phyloP scores from a whole-genome alignment of 2,797 vertebrate genomes.

The Oryzias sinensis region DNA sequence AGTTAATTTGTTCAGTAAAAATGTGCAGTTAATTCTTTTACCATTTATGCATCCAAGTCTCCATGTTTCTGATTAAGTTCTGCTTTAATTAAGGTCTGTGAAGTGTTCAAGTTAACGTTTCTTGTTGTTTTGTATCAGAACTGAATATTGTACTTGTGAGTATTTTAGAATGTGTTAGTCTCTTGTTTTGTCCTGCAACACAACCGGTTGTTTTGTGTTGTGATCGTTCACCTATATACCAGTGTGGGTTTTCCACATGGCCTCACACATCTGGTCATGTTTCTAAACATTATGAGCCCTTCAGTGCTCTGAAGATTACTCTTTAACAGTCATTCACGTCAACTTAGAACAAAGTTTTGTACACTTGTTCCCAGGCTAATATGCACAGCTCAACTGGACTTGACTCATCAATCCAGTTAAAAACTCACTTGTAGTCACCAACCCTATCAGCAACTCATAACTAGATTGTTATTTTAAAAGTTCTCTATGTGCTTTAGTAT shows the following conservation, averaged over 20 bases:
- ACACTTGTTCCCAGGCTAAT: too few species aligned
- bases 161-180: slow-evolving; percentile 6
- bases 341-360: too few species aligned
- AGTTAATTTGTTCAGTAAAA: not conserved
- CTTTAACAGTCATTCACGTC: too few species aligned
- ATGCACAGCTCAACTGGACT: too few species aligned
- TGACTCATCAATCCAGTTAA: too few species aligned
- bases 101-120: slow-evolving; percentile 1
- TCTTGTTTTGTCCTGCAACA: slow-evolving; percentile 19
- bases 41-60: slow-evolving; percentile 5
- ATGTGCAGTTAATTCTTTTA: not conserved
- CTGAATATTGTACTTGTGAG: not conserved
- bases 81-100: not conserved
- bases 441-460: too few species aligned
- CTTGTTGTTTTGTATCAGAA: not conserved
- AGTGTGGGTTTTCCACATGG: slow-evolving; percentile 46
- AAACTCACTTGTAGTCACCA: too few species aligned
- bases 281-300: too few species aligned
- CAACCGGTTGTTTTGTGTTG: slow-evolving; percentile 45
- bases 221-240: slow-evolving; percentile 63
- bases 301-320: too few species aligned
- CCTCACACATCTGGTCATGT: not conserved
- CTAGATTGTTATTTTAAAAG: too few species aligned
- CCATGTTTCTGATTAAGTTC: not conserved
- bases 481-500: too few species aligned